Percentiles rank a stretch among this genome's conserved stretches.
These are phyloP conservation scores for Drosophila tripunctata DNA, from an alignment of 2,888 invertebrate genomes.

Conservation along the genomic window DNA sequence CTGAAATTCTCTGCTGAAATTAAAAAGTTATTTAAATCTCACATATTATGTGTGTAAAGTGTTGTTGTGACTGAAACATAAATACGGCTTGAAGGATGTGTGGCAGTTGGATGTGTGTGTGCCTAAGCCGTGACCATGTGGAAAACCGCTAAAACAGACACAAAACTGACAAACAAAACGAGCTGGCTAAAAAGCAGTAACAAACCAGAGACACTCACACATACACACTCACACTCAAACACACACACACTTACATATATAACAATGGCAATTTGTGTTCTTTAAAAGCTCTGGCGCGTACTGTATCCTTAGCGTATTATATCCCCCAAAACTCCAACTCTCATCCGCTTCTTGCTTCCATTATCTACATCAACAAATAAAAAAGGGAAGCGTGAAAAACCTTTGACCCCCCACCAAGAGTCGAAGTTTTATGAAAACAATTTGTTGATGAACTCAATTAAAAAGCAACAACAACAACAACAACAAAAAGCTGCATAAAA, in stretches of 20 bases:
- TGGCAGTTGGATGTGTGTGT: conserved; percentile 1
- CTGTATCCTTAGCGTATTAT: conserved; percentile 56
- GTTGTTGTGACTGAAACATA: not conserved
- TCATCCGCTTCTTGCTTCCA: too few species aligned
- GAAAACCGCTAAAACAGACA: conserved; percentile 50
- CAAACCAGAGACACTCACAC: conserved; percentile 1
- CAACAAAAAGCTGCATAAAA: conserved; percentile 13
- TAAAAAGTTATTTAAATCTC: conserved; percentile 12
- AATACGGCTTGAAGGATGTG: conserved; percentile 21
- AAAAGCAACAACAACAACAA: conserved; percentile 38
- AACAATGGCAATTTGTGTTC: conserved; percentile 55
- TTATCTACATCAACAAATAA: not conserved
- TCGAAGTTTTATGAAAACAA: conserved; percentile 44
- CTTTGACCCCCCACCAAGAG: conserved; percentile 2
- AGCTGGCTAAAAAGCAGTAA: conserved; percentile 2
- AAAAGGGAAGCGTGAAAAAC: conserved; percentile 4
- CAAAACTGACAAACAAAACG: conserved; percentile 25
- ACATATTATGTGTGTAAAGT: not conserved
- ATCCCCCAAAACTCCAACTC: not conserved
- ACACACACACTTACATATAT: conserved; percentile 1
- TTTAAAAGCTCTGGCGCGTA: conserved; percentile 56
- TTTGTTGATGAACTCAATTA: conserved; percentile 77
- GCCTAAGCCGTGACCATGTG: conserved; percentile 41
- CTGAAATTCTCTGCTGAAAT: conserved; percentile 4
- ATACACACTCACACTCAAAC: not conserved